Evolutionary conservation across 2,113 vertebrate species (phyloP).

Genomic region (Dasypus novemcinctus): DNA sequence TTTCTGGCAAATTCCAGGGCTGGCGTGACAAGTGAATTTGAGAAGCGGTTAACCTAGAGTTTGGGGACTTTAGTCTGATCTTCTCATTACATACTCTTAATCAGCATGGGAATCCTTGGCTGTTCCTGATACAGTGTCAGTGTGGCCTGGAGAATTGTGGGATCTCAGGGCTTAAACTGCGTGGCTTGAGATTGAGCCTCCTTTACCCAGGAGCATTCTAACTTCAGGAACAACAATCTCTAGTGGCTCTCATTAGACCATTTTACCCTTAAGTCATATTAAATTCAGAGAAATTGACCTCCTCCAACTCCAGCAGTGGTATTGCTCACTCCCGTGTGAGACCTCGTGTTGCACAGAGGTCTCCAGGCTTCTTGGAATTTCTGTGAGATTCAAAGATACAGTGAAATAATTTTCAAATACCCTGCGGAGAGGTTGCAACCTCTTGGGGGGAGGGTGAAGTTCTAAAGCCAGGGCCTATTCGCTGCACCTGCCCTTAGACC

Average conservation of each 20-base stretch:
- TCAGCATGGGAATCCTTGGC: rapidly evolving
- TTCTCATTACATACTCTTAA: background rate
- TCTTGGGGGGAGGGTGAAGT: background rate
- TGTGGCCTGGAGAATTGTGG: background rate
- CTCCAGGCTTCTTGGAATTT: background rate
- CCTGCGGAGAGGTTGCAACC: background rate
- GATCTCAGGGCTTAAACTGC: background rate
- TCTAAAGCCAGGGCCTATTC: background rate
- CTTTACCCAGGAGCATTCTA: background rate
- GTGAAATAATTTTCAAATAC: background rate
- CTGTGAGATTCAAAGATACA: background rate
- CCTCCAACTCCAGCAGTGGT: background rate
- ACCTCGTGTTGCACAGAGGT: background rate
- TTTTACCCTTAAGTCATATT: background rate
- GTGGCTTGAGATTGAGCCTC: background rate
- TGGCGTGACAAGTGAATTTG: background rate
- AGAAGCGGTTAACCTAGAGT: background rate
- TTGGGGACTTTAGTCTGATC: background rate
- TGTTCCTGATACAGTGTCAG: no score
- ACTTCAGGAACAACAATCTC: background rate
- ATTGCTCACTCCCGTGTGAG: background rate
- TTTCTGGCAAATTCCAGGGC: background rate
- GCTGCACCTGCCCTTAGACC: background rate
- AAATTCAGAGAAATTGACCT: conserved; percentile 11
- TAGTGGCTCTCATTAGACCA: background rate